Evolutionary conservation across 2,113 vertebrate species (phyloP).

Genomic region (Clupea harengus): DNA sequence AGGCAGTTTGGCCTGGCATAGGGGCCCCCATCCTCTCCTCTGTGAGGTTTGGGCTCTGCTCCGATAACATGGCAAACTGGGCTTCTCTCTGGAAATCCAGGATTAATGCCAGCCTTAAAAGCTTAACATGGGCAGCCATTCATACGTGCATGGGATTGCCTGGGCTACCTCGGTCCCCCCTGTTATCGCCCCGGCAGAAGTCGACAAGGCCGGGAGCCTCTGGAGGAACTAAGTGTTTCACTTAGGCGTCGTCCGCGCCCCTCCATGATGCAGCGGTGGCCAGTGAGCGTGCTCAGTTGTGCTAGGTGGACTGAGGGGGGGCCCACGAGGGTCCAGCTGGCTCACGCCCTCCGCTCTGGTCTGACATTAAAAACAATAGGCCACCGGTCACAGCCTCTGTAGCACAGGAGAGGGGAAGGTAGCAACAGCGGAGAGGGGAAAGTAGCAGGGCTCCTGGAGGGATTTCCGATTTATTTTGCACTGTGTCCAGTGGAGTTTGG

Average conservation of each 20-base stretch:
- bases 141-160: constrained; percentile 64
- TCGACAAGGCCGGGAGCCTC: constrained; percentile 51
- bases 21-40: constrained; percentile 47
- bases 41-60: constrained; percentile 63
- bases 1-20: constrained; percentile 24
- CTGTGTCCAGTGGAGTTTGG: background rate
- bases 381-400: background rate
- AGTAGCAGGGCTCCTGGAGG: background rate
- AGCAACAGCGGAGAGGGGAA: background rate
- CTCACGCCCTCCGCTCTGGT: background rate
- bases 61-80: constrained; percentile 60
- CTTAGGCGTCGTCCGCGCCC: background rate
- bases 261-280: background rate
- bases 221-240: constrained; percentile 32
- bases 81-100: constrained; percentile 68
- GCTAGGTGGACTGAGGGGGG: background rate
- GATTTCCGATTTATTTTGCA: background rate
- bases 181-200: constrained; percentile 60
- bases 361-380: background rate
- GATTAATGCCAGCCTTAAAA: constrained; percentile 72
- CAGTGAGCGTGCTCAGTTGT: constrained; percentile 5
- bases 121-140: constrained; percentile 71
- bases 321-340: background rate
- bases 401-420: background rate
- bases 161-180: constrained; percentile 47